Percentiles rank a stretch among this genome's conserved stretches.
Conservation (phyloP, 2,113 vertebrate species). For the Pterocles gutturalis region DNA sequence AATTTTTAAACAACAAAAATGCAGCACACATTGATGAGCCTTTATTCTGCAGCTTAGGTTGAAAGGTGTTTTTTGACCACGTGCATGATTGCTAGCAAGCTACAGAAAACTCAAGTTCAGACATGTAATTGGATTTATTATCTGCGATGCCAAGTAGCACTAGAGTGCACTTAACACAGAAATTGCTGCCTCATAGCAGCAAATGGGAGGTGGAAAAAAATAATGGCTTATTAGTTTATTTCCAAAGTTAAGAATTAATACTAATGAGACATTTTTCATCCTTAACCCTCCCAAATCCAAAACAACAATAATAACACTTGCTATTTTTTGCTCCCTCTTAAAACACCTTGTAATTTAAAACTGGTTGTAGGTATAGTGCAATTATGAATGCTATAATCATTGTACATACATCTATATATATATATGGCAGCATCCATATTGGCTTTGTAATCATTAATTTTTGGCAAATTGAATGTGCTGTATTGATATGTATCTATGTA, state of each 20-base stretch:
- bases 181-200: constrained; percentile 38
- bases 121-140: constrained; percentile 29
- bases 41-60: constrained; percentile 57
- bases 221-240: constrained; percentile 59
- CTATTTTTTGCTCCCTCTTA: constrained; percentile 73
- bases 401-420: constrained; percentile 89
- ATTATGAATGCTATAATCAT: constrained; percentile 92
- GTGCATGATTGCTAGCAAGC: constrained; percentile 35
- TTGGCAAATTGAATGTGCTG: constrained; percentile 95
- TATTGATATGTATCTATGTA: constrained; percentile 97
- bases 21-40: constrained; percentile 45
- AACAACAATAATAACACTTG: constrained; percentile 41
- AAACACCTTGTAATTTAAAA: constrained; percentile 88
- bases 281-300: constrained; percentile 53
- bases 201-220: constrained; percentile 35
- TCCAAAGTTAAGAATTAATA: constrained; percentile 77
- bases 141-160: constrained; percentile 26
- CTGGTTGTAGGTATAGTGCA: constrained; percentile 90
- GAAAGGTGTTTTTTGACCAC: constrained; percentile 58
- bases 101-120: constrained; percentile 34
- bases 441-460: constrained; percentile 94
- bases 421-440: constrained; percentile 88
- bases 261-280: constrained; percentile 70
- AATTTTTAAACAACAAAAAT: constrained; percentile 64
- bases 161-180: constrained; percentile 39